Evolutionary conservation across 1,140 invertebrate genomes (phyloP).

Genomic region (Atta cephalotes): DNA sequence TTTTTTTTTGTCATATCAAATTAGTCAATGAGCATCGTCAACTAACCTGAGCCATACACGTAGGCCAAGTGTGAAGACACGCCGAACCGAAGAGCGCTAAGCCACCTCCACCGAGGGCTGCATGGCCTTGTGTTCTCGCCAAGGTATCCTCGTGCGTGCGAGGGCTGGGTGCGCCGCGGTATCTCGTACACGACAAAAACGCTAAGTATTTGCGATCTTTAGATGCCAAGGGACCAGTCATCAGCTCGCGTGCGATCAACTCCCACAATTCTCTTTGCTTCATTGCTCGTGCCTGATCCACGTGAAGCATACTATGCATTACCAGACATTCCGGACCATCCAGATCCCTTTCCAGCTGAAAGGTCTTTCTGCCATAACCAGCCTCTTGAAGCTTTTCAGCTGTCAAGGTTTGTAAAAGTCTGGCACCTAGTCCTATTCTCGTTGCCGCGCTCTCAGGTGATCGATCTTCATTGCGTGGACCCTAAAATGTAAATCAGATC

Average conservation of each 20-base stretch:
- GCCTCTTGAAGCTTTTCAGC: conserved; percentile 95
- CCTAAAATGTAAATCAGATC: conserved; percentile 75
- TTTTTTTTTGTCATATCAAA: not conserved
- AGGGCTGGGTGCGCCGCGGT: conserved; percentile 88
- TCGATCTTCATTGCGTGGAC: conserved; percentile 89
- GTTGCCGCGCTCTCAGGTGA: conserved; percentile 91
- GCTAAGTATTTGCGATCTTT: conserved; percentile 94
- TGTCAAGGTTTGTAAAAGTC: conserved; percentile 94
- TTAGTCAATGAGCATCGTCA: not conserved
- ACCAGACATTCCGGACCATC: conserved; percentile 88
- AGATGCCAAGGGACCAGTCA: conserved; percentile 89
- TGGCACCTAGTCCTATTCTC: conserved; percentile 92
- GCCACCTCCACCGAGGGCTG: conserved; percentile 95
- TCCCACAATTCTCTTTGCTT: conserved; percentile 94
- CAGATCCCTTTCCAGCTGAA: conserved; percentile 90
- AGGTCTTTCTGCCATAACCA: conserved; percentile 93
- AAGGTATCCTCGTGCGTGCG: conserved; percentile 91
- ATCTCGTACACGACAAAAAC: conserved; percentile 95
- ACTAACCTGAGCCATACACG: conserved; percentile 87
- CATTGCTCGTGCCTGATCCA: conserved; percentile 91
- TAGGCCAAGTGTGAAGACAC: conserved; percentile 96
- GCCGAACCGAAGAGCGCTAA: conserved; percentile 96
- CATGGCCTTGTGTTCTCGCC: conserved; percentile 92
- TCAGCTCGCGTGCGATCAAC: conserved; percentile 92
- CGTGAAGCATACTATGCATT: conserved; percentile 91